phyloP scores from a whole-genome alignment of 1,140 invertebrate genomes.

The Agrypnia vestita region DNA sequence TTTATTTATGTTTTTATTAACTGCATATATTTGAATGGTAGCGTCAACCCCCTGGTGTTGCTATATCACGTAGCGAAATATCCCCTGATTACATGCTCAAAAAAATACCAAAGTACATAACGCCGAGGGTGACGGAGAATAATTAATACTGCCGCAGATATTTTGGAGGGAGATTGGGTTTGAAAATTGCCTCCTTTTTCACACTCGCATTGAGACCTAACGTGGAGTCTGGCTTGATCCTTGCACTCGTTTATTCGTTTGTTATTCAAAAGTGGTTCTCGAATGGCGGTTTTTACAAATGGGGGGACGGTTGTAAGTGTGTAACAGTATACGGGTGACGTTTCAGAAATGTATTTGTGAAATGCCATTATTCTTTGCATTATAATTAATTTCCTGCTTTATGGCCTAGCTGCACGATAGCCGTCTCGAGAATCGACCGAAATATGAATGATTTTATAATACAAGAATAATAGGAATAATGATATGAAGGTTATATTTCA shows the following conservation, averaged over 20 bases:
- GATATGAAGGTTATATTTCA: too few species aligned
- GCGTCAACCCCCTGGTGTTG: constrained; percentile 18
- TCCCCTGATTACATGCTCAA: constrained; percentile 40
- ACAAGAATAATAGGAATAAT: too few species aligned
- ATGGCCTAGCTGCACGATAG: too few species aligned
- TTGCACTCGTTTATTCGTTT: constrained; percentile 44
- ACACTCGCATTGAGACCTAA: constrained; percentile 33
- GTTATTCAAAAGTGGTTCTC: constrained; percentile 47
- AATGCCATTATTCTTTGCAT: too few species aligned
- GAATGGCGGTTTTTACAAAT: constrained; percentile 23
- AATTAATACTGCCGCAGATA: constrained; percentile 3
- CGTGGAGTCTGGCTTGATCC: constrained; percentile 24
- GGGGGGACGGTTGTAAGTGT: not conserved
- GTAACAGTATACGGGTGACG: too few species aligned
- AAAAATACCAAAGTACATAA: not conserved
- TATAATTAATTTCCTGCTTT: too few species aligned
- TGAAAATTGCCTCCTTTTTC: constrained; percentile 45
- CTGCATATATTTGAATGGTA: too few species aligned
- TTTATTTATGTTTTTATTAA: too few species aligned
- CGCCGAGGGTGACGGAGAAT: not conserved
- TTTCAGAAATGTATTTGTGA: too few species aligned
- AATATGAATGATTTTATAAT: too few species aligned
- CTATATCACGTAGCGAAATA: constrained; percentile 50
- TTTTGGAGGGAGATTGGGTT: constrained; percentile 10
- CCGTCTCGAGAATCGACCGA: too few species aligned